These are phyloP conservation scores for Drosophila arizonae DNA, from an alignment of 1,140 invertebrate genomes.

Conservation along the genomic window DNA sequence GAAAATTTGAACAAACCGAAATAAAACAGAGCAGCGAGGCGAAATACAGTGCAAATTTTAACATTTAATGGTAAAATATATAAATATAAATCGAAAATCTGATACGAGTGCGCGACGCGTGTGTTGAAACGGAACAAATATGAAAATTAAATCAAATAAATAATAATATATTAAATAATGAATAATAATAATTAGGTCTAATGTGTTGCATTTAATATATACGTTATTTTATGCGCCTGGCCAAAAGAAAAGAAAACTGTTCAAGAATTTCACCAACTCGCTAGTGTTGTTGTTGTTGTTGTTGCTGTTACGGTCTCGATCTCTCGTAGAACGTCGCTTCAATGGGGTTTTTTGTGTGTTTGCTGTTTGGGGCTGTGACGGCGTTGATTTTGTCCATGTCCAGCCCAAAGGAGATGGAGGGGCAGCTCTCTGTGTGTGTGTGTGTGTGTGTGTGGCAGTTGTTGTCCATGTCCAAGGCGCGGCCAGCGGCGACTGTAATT, in stretches of 20 bases:
- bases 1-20: slow-evolving; percentile 1
- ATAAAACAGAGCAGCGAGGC: slow-evolving; percentile 2
- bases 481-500: slow-evolving; percentile 72
- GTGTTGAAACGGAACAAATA: slow-evolving; percentile 34
- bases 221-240: background rate
- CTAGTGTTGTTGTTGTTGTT: slow-evolving; percentile 28
- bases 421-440: background rate
- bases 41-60: slow-evolving; percentile 39
- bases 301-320: slow-evolving; percentile 26
- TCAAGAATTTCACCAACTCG: slow-evolving; percentile 38
- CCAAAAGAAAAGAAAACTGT: background rate
- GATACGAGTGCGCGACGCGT: slow-evolving; percentile 60
- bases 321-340: slow-evolving; percentile 15
- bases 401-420: slow-evolving; percentile 6
- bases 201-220: slow-evolving; percentile 16
- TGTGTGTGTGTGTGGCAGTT: slow-evolving; percentile 12
- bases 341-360: slow-evolving; percentile 41
- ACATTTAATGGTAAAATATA: slow-evolving; percentile 39
- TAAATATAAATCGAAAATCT: background rate
- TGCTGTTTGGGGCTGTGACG: slow-evolving; percentile 51
- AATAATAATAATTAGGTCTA: slow-evolving; percentile 41
- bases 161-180: slow-evolving; percentile 31
- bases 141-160: slow-evolving; percentile 27
- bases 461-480: slow-evolving; percentile 59
- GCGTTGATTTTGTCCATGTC: slow-evolving; percentile 51